Percentiles rank a stretch among this genome's conserved stretches.
Conservation (phyloP, 2,113 vertebrate genomes). For the Rhea americana region DNA sequence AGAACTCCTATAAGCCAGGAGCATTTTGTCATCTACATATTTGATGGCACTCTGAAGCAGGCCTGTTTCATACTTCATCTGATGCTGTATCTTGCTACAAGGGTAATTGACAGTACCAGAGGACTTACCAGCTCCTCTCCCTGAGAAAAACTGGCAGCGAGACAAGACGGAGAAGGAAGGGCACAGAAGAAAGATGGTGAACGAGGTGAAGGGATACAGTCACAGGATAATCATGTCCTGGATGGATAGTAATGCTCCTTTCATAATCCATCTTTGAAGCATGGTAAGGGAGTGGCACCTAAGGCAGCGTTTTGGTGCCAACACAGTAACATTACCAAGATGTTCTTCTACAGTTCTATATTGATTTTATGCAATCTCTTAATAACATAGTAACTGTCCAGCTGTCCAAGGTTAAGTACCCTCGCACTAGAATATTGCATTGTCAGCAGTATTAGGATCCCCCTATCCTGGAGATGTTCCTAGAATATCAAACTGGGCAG, state of each 20-base stretch:
- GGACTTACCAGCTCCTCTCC: not conserved
- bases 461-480: not conserved
- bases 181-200: not conserved
- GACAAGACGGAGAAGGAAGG: not conserved
- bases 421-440: not conserved
- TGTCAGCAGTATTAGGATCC: not conserved
- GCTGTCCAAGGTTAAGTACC: not conserved
- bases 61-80: not conserved
- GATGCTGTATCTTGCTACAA: not conserved
- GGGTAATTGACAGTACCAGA: not conserved
- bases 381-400: not conserved
- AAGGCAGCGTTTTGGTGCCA: not conserved
- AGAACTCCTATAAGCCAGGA: not conserved
- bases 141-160: not conserved
- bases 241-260: not conserved
- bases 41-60: not conserved
- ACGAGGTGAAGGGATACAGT: not conserved
- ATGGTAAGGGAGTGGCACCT: not conserved
- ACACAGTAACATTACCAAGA: not conserved
- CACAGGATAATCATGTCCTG: not conserved
- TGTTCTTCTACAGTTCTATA: not conserved
- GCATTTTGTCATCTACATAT: not conserved
- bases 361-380: constrained; percentile 11
- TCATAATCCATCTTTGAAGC: not conserved
- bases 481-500: not conserved